Base-by-base conservation (phyloP, 2,113 vertebrate species). In the Etia nguti region DNA sequence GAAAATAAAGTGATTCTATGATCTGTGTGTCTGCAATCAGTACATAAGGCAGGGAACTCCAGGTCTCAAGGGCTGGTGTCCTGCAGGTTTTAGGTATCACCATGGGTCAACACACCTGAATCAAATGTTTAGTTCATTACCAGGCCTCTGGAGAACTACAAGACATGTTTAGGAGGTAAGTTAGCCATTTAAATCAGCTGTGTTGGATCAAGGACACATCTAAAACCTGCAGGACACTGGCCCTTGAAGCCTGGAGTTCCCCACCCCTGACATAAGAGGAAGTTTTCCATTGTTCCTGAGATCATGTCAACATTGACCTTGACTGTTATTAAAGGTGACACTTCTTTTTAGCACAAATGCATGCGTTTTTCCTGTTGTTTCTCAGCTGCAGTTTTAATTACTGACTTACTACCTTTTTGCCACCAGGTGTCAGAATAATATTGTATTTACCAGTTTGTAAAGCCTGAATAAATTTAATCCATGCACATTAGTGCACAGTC, bases 351-450 rank as follows among this genome's bases (percentile, higher is more conserved):
- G 70, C 43, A 77, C 6, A 7, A n/a, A 8, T 31, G 15, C 43
- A 29, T 48, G 68, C 22, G 20, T 77, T 12, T 77, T 77, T 50
- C 24, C 70, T 77, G 26, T 77, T 77, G 43, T 75, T 75, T 48
- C 6, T 75, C 16, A 13, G 12, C 26, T 52, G 73, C 26, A n/a
- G 11, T 11, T 52, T 52, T 50, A 77, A 77, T 80, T 36, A 38
- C 68, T 77, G 50, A 41, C 8, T 70, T 43, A 46, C 36, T 60
- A 24, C 24, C 73, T 85, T 65, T 77, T 38, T 68, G 50, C 86
- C 86, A 83, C 57, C 81, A 88, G 86, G 50, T 83, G 81, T 88
- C 81, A 83, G 48, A 80, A 52, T 83, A 41, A 70, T 41, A 18
- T 50, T 38, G 48, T 24, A 55, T 29, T 81, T 86, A 10, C 22